Base-by-base conservation (phyloP, 2,888 invertebrate species). In the Noctua fimbriata region DNA sequence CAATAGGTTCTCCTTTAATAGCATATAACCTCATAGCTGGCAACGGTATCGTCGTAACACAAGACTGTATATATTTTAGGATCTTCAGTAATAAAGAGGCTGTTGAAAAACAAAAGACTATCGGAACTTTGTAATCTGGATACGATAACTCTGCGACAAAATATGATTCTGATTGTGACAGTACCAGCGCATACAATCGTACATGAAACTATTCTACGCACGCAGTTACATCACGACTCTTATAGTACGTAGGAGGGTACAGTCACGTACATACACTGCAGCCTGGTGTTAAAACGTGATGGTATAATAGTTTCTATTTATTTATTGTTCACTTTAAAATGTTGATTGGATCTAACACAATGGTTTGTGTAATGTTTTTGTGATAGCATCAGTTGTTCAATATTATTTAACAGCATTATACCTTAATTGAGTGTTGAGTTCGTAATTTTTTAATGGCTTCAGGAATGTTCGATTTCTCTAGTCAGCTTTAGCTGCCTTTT, bases 261-360 rank as follows among this genome's bases (percentile, higher is more conserved):
- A 77, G 75, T 84, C 85, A 85, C 85, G 81, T 87, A 73, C 73
- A 7, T 28, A 73, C 28, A 65, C 49, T 60, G 85, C 65, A 75
- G 36, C 49, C 52, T 41, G 63, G n/a, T 77, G 74, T 80, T 85
- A 84, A 67, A 80, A 84, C 81, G 85, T 70, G 80, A 77, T 63
- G 76, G 44, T 65, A 28, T 76, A 58, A 47, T 65, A 69, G 73
- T 75, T 83, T 47, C 16, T 75, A 78, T 78, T 69, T 72, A 66
- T 83, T 78, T 84, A 83, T 73, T 47, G 44, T 60, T 72, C 71
- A 55, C 32, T 47, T 69, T 79, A 72, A 52, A 63, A 28, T 82
- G 69, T 65, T 83, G 74, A 87, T 83, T 69, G 58, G 65, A 60
- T 72, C 74, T 49, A 32, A 69, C 52, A 74, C 60, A 83, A 71